Conservation (phyloP, 2,113 vertebrate genomes). For the Ellobius talpinus region DNA sequence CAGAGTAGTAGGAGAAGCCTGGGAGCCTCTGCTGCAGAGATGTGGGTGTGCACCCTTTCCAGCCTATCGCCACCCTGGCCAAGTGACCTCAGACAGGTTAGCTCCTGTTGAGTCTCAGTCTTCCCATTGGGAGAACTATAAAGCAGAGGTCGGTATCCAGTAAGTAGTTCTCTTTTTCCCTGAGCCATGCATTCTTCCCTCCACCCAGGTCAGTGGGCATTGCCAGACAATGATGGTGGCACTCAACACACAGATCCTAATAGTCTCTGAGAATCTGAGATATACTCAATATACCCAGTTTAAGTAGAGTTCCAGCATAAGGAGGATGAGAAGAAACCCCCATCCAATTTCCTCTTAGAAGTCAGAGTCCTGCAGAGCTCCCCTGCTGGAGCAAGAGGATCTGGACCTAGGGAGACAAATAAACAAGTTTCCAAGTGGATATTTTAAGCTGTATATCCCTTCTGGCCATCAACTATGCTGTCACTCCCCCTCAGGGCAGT, state of each 20-base stretch:
- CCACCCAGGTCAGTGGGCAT: not conserved
- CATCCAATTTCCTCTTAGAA: not conserved
- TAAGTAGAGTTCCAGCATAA: not conserved
- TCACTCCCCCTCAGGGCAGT: not conserved
- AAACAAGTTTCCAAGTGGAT: constrained; percentile 4
- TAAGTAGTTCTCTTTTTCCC: not conserved
- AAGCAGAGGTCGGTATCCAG: not conserved
- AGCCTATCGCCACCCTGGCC: not conserved
- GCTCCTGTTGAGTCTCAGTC: not conserved
- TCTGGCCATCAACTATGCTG: not conserved
- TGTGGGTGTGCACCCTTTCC: not conserved
- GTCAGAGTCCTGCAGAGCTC: not conserved
- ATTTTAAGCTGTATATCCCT: not conserved
- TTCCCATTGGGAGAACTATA: not conserved
- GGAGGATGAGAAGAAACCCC: not conserved
- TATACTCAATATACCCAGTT: not conserved
- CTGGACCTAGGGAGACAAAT: not conserved
- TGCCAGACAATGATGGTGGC: not conserved
- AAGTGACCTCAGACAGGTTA: not conserved
- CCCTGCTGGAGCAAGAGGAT: not conserved
- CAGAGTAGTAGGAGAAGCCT: not conserved
- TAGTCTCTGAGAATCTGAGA: not conserved
- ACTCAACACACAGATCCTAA: no score
- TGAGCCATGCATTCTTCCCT: not conserved
- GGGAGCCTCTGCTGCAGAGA: not conserved